Conservation (phyloP, 2,888 invertebrate species). For the Strigamia crassipes region DNA sequence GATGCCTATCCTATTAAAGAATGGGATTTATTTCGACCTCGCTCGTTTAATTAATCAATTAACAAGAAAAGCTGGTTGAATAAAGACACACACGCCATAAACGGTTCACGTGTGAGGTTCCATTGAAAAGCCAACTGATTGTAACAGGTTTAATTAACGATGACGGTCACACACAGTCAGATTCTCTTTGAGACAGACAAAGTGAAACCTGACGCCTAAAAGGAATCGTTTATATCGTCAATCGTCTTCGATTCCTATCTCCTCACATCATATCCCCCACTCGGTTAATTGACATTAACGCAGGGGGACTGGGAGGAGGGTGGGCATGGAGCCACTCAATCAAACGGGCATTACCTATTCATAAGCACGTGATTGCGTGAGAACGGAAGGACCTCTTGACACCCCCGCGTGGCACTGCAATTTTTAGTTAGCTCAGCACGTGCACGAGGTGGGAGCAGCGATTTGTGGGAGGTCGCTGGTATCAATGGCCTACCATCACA, state of each 20-base stretch:
- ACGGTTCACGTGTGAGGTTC: neutral
- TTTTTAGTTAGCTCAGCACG: conserved; percentile 40
- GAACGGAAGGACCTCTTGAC: conserved; percentile 42
- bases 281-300: conserved; percentile 37
- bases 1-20: too few relatives aligned
- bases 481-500: conserved; percentile 36
- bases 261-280: neutral
- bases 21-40: too few relatives aligned
- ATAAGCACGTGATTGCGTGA: conserved; percentile 42
- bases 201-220: conserved; percentile 17
- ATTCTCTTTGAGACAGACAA: neutral
- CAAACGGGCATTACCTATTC: conserved; percentile 40
- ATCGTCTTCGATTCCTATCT: conserved; percentile 16
- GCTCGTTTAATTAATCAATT: neutral
- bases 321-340: conserved; percentile 23
- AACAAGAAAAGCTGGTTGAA: neutral
- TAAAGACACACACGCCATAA: neutral
- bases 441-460: conserved; percentile 39
- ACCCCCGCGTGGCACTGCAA: conserved; percentile 40
- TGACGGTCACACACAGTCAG: conserved; percentile 28
- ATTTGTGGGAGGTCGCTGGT: conserved; percentile 27
- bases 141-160: conserved; percentile 37
- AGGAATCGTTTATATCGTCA: conserved; percentile 1
- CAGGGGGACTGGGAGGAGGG: neutral
- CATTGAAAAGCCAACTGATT: neutral